These are phyloP conservation scores for Lymantria monacha DNA, from an alignment of 2,888 invertebrate genomes.

Conservation along the genomic window DNA sequence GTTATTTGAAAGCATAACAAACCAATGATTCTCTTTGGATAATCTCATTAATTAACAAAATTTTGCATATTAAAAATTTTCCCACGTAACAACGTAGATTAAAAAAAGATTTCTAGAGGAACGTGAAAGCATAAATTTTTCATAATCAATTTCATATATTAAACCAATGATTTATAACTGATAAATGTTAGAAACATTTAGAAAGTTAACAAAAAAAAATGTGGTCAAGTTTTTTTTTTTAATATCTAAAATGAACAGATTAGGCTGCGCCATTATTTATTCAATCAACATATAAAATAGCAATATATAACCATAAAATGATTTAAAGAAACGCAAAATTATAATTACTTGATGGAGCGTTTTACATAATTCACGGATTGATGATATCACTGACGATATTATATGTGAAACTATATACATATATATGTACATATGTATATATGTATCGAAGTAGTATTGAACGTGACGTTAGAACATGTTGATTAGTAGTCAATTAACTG, in stretches of 20 bases:
- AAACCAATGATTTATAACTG: slow-evolving; percentile 18
- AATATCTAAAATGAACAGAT: slow-evolving; percentile 11
- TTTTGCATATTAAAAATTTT: slow-evolving; percentile 7
- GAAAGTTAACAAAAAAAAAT: slow-evolving; percentile 24
- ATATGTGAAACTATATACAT: slow-evolving; percentile 38
- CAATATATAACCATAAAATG: slow-evolving; percentile 31
- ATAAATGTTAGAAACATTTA: slow-evolving; percentile 18
- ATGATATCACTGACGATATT: slow-evolving; percentile 46
- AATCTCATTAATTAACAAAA: slow-evolving; percentile 5
- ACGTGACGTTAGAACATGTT: slow-evolving; percentile 46
- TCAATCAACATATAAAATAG: slow-evolving; percentile 33
- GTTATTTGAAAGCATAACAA: background rate
- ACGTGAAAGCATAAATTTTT: slow-evolving; percentile 20
- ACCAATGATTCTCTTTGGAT: background rate
- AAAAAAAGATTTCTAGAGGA: slow-evolving; percentile 11
- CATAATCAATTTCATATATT: slow-evolving; percentile 26
- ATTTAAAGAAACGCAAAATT: slow-evolving; percentile 29
- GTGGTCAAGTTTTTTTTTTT: slow-evolving; percentile 3
- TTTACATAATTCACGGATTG: slow-evolving; percentile 40
- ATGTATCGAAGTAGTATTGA: slow-evolving; percentile 31
- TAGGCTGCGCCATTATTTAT: slow-evolving; percentile 29
- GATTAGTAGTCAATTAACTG: slow-evolving; percentile 77
- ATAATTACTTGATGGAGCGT: slow-evolving; percentile 26
- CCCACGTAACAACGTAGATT: slow-evolving; percentile 22
- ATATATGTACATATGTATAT: slow-evolving; percentile 23